Conservation (phyloP, 1,140 invertebrate genomes). For the Aphelinus certus region DNA sequence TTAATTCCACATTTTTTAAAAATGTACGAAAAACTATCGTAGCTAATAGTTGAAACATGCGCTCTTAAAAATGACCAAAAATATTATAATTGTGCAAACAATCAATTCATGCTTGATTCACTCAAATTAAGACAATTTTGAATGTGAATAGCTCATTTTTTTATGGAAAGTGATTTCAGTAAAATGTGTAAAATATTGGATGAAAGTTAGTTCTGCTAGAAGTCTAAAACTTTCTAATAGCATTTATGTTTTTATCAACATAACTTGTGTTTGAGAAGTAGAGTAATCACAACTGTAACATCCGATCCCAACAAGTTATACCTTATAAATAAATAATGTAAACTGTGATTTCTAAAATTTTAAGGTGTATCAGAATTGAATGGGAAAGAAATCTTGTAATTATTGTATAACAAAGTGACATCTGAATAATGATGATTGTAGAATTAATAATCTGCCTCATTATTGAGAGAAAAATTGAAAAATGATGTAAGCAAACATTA, state of each 20-base stretch:
- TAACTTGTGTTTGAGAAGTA: conserved; percentile 30
- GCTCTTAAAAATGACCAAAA: conserved; percentile 35
- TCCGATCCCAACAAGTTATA: conserved; percentile 23
- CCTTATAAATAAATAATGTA: conserved; percentile 32
- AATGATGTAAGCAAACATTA: conserved; percentile 31
- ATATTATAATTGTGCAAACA: conserved; percentile 16
- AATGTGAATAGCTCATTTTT: background rate
- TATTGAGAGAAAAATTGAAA: conserved; percentile 17
- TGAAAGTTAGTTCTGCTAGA: conserved; percentile 16
- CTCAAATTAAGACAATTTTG: conserved; percentile 1
- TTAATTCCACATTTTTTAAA: no score
- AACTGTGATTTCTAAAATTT: conserved; percentile 41
- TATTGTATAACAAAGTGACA: conserved; percentile 39
- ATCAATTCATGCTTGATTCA: conserved; percentile 6
- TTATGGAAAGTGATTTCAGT: background rate
- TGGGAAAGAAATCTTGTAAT: conserved; percentile 36
- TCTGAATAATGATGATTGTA: conserved; percentile 29
- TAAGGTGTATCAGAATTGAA: conserved; percentile 31
- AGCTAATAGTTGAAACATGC: conserved; percentile 1
- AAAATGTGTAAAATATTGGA: conserved; percentile 19
- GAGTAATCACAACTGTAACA: conserved; percentile 21
- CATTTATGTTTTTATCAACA: conserved; percentile 16
- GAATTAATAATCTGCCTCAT: conserved; percentile 29
- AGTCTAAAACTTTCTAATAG: background rate
- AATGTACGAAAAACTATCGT: no score